A percentile compares a stretch with the other conserved stretches of the same genome.
Conservation (phyloP, 2,888 invertebrate genomes). For the Spodoptera exigua region DNA sequence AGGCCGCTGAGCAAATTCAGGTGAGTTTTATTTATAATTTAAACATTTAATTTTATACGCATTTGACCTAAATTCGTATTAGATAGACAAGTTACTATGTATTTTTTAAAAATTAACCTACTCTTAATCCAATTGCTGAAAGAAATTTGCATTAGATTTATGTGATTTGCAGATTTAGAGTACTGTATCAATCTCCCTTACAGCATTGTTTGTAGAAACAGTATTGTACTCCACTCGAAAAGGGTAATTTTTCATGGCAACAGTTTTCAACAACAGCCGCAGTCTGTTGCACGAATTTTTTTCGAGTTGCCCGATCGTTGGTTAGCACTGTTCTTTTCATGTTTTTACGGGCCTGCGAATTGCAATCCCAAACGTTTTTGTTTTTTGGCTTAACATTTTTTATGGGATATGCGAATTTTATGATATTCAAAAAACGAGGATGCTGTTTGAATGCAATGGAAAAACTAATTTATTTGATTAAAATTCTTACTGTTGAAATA, state of each 20-base stretch:
- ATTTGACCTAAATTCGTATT: background rate
- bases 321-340: conserved; percentile 38
- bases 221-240: conserved; percentile 66
- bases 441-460: no score
- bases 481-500: no score
- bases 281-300: conserved; percentile 29
- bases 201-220: conserved; percentile 59
- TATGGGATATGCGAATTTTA: no score
- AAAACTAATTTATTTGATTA: no score
- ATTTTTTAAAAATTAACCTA: background rate
- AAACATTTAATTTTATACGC: no score
- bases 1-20: conserved; percentile 85
- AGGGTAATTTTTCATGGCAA: conserved; percentile 68
- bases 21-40: conserved; percentile 65
- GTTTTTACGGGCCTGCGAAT: conserved; percentile 38
- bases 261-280: conserved; percentile 57
- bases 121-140: background rate
- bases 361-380: background rate
- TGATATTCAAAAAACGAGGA: no score
- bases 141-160: background rate
- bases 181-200: conserved; percentile 54
- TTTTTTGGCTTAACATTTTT: background rate
- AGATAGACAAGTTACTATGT: background rate
- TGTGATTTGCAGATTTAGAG: conserved; percentile 14
- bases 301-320: conserved; percentile 8